These are phyloP conservation scores for Channa striata DNA, from an alignment of 2,797 vertebrate species.

Conservation along the genomic window DNA sequence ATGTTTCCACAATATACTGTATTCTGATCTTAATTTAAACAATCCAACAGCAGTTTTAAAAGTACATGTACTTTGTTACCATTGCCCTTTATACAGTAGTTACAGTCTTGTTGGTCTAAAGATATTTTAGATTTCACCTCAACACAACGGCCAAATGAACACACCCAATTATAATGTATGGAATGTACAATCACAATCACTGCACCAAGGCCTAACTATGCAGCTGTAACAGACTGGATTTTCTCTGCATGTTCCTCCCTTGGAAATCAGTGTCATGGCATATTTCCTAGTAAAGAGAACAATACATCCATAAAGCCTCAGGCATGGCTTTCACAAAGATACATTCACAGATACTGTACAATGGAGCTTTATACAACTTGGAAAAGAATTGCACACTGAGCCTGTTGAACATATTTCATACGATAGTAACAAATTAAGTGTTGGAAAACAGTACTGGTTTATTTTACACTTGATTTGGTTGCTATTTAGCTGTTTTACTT, in stretches of 20 bases:
- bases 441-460: constrained; percentile 52
- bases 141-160: constrained; percentile 50
- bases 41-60: constrained; percentile 66
- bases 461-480: constrained; percentile 70
- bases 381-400: constrained; percentile 72
- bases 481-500: constrained; percentile 65
- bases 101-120: constrained; percentile 54
- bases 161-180: constrained; percentile 17
- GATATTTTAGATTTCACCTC: constrained; percentile 48
- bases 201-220: constrained; percentile 45
- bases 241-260: constrained; percentile 45
- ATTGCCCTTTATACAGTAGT: constrained; percentile 39
- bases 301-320: constrained; percentile 82
- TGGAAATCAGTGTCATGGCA: constrained; percentile 75
- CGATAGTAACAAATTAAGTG: constrained; percentile 54
- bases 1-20: constrained; percentile 62
- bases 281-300: constrained; percentile 79
- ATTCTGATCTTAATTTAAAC: constrained; percentile 72
- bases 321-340: constrained; percentile 82
- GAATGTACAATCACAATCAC: constrained; percentile 44
- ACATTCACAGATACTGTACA: constrained; percentile 74
- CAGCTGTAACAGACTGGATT: constrained; percentile 52
- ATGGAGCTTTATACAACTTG: constrained; percentile 75
- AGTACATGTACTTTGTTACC: constrained; percentile 53
- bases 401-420: constrained; percentile 66